Conservation (phyloP, 2,797 vertebrate species). For the Tympanoctomys barrerae region DNA sequence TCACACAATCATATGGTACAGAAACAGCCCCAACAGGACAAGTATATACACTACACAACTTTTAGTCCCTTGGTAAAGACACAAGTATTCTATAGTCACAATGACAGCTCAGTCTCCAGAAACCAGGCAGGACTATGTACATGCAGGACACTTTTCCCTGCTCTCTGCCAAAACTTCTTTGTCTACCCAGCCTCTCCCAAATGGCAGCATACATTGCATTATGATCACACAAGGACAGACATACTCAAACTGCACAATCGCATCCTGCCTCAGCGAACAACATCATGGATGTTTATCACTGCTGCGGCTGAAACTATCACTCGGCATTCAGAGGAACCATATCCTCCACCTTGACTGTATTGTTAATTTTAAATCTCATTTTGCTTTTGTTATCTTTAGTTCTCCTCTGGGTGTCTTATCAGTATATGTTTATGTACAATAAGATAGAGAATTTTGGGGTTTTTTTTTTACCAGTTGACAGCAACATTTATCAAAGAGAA, state of each 20-base stretch:
- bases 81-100: background rate
- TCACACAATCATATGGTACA: background rate
- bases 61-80: background rate
- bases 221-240: background rate
- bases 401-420: constrained; percentile 52
- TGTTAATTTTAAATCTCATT: constrained; percentile 48
- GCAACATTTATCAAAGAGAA: constrained; percentile 20
- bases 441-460: constrained; percentile 40
- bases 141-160: background rate
- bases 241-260: background rate
- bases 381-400: constrained; percentile 37
- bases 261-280: background rate
- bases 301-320: background rate
- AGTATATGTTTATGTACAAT: constrained; percentile 20
- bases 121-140: background rate
- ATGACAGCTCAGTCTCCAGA: background rate
- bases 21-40: background rate
- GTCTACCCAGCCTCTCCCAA: background rate
- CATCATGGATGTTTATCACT: background rate
- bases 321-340: background rate
- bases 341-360: background rate
- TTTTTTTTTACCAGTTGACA: constrained; percentile 31
- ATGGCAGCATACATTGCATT: background rate
- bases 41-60: background rate
- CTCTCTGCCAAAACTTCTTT: background rate